A percentile compares a stretch with the other conserved stretches of the same genome.
These are phyloP conservation scores for Leucoraja ocellata DNA, from an alignment of 2,797 vertebrate species.

Conservation along the genomic window DNA sequence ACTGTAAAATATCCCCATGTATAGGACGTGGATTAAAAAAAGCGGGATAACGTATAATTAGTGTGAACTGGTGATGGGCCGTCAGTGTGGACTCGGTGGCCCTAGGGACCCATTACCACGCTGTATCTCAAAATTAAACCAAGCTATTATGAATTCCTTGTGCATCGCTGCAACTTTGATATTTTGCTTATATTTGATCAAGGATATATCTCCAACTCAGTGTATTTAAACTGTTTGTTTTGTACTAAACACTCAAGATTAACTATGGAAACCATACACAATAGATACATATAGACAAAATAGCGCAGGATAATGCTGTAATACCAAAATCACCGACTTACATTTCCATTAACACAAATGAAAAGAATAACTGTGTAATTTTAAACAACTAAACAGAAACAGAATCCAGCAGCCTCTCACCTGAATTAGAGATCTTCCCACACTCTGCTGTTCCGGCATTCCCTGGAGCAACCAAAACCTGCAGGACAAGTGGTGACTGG, in stretches of 20 bases:
- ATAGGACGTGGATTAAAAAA: too few relatives aligned
- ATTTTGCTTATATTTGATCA: too few relatives aligned
- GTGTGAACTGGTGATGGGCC: too few relatives aligned
- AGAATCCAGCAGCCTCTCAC: conserved; percentile 53
- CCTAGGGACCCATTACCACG: too few relatives aligned
- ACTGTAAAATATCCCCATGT: too few relatives aligned
- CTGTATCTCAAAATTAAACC: too few relatives aligned
- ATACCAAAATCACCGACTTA: neutral
- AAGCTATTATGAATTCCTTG: neutral
- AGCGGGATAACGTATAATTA: too few relatives aligned
- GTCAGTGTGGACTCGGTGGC: too few relatives aligned
- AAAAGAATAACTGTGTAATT: neutral
- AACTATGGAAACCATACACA: neutral
- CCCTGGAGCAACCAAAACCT: conserved; percentile 83
- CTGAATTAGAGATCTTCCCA: conserved; percentile 81
- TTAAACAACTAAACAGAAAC: neutral
- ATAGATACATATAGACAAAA: too few relatives aligned
- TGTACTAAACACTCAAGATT: too few relatives aligned
- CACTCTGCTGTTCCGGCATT: conserved; percentile 77
- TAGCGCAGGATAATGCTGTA: neutral
- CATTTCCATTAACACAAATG: neutral
- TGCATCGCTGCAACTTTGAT: neutral
- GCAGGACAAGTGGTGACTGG: conserved; percentile 72
- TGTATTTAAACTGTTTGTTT: too few relatives aligned
- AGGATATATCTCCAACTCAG: too few relatives aligned